Base-by-base conservation (phyloP, 2,113 vertebrate species). In the Heterotis niloticus region DNA sequence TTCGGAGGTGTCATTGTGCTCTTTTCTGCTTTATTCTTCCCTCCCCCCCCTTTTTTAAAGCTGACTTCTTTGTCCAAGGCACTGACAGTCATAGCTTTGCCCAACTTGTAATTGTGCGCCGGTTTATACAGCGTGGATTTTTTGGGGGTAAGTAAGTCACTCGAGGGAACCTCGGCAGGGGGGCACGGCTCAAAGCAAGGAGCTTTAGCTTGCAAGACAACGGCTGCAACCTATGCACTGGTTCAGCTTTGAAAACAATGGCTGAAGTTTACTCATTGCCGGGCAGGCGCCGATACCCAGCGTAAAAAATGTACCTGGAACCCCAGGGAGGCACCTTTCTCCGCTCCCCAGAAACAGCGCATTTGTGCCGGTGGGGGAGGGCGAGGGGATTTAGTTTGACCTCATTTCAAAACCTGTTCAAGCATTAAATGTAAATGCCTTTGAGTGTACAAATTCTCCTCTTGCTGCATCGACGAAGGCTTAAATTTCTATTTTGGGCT, bases 331-430 rank as follows among this genome's bases (percentile, higher is more conserved):
- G 17, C 24, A 57, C 24, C 71, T 74, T 26, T 62, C 59, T 62
- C 23, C 52, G 10, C 11, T 73, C 71, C 24, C 34, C 18, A 73
- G 51, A 73, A 73, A 23, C 56, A 57, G 51, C 23, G 5, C n/a
- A 23, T 54, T n/a, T 74, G 7, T 56, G n/a, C 56, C 10, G 71
- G 71, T 34, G 12, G 44, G 54, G 69, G 44, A 5, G 23, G 24
- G 54, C 26, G 14, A 24, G 52, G 23, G 71, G 52, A 74, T 28
- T 74, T 57, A 26, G n/a, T 26, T 74, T 74, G 71, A 74, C 71
- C 71, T 74, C 24, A 74, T 74, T 74, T 74, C 57, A 74, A 74
- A 74, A 74, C 51, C 71, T 74, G 71, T 57, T 74, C 71, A 74
- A 74, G 71, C 71, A 56, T 11, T 74, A 56, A 74, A 59, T 16